Evolutionary conservation across 2,888 invertebrate species (phyloP).

Genomic region (Willowsia nigromaculata): DNA sequence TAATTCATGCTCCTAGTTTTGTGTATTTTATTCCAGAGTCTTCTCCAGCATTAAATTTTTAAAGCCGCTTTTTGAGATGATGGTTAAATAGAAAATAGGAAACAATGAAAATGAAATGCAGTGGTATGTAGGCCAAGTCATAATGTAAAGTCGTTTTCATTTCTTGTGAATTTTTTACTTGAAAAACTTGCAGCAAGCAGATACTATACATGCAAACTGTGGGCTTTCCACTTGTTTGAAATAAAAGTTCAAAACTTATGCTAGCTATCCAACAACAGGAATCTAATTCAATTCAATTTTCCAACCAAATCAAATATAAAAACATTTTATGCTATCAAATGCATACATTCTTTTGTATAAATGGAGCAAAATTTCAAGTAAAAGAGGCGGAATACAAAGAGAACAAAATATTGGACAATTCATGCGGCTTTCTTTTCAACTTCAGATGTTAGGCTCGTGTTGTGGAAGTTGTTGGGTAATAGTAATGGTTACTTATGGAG

Average conservation of each 20-base stretch:
- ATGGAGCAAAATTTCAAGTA: conserved; percentile 28
- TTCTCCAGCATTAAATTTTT: neutral
- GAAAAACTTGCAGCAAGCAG: neutral
- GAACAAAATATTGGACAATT: conserved; percentile 40
- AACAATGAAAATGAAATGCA: conserved; percentile 4
- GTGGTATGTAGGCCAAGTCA: conserved; percentile 34
- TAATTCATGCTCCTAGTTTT: neutral
- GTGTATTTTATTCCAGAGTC: neutral
- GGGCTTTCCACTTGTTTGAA: too few relatives aligned
- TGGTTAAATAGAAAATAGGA: neutral
- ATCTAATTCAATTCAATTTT: conserved; percentile 58
- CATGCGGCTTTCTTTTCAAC: neutral
- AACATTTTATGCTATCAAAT: conserved; percentile 49
- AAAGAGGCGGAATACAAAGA: neutral
- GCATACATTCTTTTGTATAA: conserved; percentile 43
- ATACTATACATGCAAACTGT: too few relatives aligned
- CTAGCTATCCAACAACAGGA: neutral
- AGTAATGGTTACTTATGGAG: neutral
- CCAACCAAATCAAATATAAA: conserved; percentile 52
- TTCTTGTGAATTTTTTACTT: neutral
- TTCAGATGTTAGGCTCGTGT: neutral
- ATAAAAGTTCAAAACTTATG: too few relatives aligned
- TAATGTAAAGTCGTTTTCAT: neutral
- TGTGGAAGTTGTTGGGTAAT: neutral
- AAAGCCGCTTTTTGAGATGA: neutral